Conservation (phyloP, 1,140 invertebrate species). For the Sycophila sp. region DNA sequence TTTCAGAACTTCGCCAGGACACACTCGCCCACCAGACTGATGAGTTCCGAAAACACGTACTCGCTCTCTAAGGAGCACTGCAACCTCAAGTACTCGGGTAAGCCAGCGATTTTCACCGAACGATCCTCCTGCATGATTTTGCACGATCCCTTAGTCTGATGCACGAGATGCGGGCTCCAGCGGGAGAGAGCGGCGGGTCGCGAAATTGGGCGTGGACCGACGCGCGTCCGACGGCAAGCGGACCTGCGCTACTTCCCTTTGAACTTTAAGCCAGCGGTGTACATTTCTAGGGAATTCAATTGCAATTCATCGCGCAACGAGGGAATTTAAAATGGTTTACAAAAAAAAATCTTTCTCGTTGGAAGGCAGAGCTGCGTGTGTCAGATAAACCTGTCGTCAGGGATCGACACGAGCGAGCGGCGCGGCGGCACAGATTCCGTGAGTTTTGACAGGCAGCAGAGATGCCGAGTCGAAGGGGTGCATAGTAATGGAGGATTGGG, state of each 20-base stretch:
- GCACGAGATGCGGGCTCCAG: not conserved
- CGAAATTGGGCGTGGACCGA: no score
- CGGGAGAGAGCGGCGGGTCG: no score
- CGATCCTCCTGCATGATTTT: not conserved
- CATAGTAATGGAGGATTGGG: conserved; percentile 66
- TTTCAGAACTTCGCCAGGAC: conserved; percentile 66
- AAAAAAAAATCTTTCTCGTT: no score
- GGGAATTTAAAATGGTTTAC: no score
- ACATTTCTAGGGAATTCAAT: no score
- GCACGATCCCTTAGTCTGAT: not conserved
- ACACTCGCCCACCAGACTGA: conserved; percentile 65
- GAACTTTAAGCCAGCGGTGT: no score
- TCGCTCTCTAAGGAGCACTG: conserved; percentile 62
- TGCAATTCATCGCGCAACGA: no score
- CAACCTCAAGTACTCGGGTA: conserved; percentile 64
- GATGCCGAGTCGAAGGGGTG: conserved; percentile 57
- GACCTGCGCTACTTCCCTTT: no score
- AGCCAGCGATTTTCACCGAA: conserved; percentile 37
- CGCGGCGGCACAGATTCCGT: conserved; percentile 32
- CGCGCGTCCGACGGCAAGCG: no score
- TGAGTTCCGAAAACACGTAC: conserved; percentile 65
- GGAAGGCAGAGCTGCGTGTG: not conserved
- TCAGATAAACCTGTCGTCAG: conserved; percentile 2
- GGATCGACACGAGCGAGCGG: conserved; percentile 8
- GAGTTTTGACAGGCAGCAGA: conserved; percentile 39